Base-by-base conservation (phyloP, 2,888 invertebrate species). In the Charanyca ferruginea region DNA sequence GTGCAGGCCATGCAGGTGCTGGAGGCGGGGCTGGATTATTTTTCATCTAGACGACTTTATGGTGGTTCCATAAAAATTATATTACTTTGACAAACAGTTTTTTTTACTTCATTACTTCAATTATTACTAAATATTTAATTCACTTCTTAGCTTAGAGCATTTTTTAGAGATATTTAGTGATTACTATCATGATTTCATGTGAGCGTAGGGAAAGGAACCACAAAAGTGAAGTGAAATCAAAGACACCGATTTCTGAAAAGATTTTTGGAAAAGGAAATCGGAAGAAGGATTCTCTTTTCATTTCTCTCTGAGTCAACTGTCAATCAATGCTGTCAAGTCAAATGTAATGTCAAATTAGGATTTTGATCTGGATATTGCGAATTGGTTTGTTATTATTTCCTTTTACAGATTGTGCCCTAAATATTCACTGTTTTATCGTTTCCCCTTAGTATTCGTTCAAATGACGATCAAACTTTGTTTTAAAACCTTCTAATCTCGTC, bases 11-110 rank as follows among this genome's bases (percentile, higher is more conserved):
- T 99, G 85, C 99, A 99, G 89, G 97, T 99, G 94, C 96, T 99
- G 69, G 98, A 98, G 80, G 99, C 99, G n/a, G 99, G 99, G 0
- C 96, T 99, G 85, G n/a, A n/a, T n/a, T n/a, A n/a, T n/a, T n/a
- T n/a, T n/a, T n/a, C n/a, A n/a, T n/a, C n/a, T n/a, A n/a, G n/a
- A 35, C 3, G 2, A 5, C 16, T 38, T 38, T 0, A 5, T 16
- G 16, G 16, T 38, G 4, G 4, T 38, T 3, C 38, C 13, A 13
- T 4, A 16, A 4, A 16, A 16, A 16, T 38, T 38, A 5, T 28
- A 28, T 28, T 28, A 28, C 3, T 28, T 28, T n/a, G n/a, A n/a
- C n/a, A n/a, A n/a, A n/a, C 28, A 28, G 28, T n/a, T n/a, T n/a
- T n/a, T n/a, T n/a, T n/a, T 28, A 7, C 28, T 3, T 28, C 7